Percentiles rank a stretch among this genome's conserved stretches.
Evolutionary conservation across 2,797 vertebrate species (phyloP).

Genomic region (Rhinogobio ventralis): DNA sequence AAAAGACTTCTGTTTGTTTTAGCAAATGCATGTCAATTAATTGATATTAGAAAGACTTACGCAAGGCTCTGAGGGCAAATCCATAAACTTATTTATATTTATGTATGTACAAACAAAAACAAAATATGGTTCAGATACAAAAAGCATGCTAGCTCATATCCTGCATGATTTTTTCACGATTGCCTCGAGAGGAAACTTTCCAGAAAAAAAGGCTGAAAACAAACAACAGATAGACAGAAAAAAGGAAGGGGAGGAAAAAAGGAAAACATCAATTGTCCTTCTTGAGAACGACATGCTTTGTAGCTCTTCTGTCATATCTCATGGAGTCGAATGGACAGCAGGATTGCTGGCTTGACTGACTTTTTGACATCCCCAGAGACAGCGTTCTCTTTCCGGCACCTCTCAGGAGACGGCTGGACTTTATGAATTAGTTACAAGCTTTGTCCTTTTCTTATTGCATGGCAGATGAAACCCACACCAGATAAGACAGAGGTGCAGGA

Average conservation of each 20-base stretch:
- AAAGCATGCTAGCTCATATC: constrained; percentile 9
- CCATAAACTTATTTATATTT: constrained; percentile 24
- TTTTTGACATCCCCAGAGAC: constrained; percentile 80
- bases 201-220: constrained; percentile 64
- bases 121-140: constrained; percentile 6
- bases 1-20: constrained; percentile 31
- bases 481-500: constrained; percentile 62
- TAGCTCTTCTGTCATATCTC: constrained; percentile 83
- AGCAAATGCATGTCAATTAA: constrained; percentile 42
- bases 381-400: constrained; percentile 66
- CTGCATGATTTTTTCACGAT: constrained; percentile 63
- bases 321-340: constrained; percentile 81
- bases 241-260: constrained; percentile 56
- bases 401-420: constrained; percentile 78
- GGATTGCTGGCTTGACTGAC: constrained; percentile 77
- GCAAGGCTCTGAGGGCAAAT: constrained; percentile 22
- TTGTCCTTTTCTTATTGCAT: constrained; percentile 71
- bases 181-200: constrained; percentile 74
- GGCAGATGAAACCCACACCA: constrained; percentile 72
- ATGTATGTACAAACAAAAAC: constrained; percentile 31
- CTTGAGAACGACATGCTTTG: constrained; percentile 83
- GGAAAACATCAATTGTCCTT: constrained; percentile 83
- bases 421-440: constrained; percentile 87
- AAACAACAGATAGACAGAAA: constrained; percentile 74
- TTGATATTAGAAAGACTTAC: constrained; percentile 38